These are phyloP conservation scores for Slavum lentiscoides DNA, from an alignment of 2,888 invertebrate genomes.

Conservation along the genomic window DNA sequence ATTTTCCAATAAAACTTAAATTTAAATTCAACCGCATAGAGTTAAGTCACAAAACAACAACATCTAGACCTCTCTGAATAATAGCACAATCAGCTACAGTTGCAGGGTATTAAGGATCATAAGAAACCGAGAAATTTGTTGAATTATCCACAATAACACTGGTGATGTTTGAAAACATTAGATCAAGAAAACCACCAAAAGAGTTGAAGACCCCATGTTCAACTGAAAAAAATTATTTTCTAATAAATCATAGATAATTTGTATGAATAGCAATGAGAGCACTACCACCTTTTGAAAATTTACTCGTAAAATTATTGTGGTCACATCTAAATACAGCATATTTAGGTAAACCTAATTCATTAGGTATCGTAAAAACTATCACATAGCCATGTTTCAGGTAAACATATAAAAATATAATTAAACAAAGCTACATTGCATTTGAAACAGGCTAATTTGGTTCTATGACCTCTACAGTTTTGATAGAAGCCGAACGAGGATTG, in stretches of 20 bases:
- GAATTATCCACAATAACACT: neutral
- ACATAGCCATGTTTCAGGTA: constrained; percentile 25
- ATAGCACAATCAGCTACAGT: neutral
- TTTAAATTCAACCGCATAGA: neutral
- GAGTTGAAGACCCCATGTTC: neutral
- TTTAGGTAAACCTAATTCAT: constrained; percentile 19
- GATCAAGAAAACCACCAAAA: constrained; percentile 13
- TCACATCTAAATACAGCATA: constrained; percentile 24
- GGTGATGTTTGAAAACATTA: neutral
- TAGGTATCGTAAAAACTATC: constrained; percentile 7
- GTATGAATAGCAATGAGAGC: constrained; percentile 18
- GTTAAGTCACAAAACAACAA: neutral
- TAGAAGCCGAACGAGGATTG: neutral
- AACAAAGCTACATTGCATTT: constrained; percentile 26
- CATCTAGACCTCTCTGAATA: too few species aligned
- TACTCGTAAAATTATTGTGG: neutral
- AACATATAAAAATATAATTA: constrained; percentile 26
- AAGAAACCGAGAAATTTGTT: neutral
- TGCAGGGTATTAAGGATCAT: constrained; percentile 9
- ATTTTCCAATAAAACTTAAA: neutral
- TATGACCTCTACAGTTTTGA: constrained; percentile 5
- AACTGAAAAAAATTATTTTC: constrained; percentile 16
- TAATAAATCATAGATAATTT: constrained; percentile 11
- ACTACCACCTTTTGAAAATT: constrained; percentile 2
- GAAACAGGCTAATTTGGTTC: neutral